These are phyloP conservation scores for Vireo altiloquus DNA, from an alignment of 2,113 vertebrate genomes.

Conservation along the genomic window DNA sequence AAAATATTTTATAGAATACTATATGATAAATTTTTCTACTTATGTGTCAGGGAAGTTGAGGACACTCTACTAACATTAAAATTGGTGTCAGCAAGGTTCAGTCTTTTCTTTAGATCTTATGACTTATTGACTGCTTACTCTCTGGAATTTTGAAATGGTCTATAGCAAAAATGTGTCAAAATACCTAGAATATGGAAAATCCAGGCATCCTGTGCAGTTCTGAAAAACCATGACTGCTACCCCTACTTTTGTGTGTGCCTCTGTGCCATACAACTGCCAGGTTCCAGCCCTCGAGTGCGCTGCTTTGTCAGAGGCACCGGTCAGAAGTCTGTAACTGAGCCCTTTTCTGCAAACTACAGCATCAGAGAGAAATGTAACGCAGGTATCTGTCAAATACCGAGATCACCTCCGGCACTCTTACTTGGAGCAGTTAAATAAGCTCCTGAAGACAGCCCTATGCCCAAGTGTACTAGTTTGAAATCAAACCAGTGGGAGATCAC, in stretches of 20 bases:
- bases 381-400: neutral
- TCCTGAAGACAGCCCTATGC: neutral
- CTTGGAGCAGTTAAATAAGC: neutral
- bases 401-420: neutral
- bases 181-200: neutral
- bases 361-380: neutral
- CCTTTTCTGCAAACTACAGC: neutral
- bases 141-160: neutral
- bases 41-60: neutral
- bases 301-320: neutral
- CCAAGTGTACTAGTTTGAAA: no score
- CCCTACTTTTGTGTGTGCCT: neutral
- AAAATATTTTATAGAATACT: neutral
- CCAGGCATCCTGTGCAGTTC: neutral
- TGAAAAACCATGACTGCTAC: neutral
- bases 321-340: neutral
- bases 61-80: neutral
- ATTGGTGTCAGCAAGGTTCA: neutral
- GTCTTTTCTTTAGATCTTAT: neutral
- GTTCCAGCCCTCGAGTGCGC: neutral
- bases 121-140: neutral
- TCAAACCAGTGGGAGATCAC: no score
- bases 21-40: neutral
- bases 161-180: neutral
- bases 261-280: neutral